phyloP scores from a whole-genome alignment of 2,113 vertebrate species.

The Tonatia bakeri region DNA sequence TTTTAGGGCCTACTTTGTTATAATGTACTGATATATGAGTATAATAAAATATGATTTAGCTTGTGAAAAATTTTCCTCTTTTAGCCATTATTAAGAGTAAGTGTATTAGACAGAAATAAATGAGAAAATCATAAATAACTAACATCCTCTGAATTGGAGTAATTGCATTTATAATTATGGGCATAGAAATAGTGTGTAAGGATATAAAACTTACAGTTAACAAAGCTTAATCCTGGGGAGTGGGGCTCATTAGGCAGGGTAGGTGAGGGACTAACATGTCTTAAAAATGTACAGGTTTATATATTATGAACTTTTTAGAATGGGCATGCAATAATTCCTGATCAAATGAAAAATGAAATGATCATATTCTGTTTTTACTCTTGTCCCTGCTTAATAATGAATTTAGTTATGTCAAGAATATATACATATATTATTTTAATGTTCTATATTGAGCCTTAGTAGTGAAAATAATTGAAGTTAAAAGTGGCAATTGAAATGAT shows the following conservation, averaged over 20 bases:
- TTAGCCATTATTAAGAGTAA: not conserved
- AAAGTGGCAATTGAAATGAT: not conserved
- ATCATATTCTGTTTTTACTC: not conserved
- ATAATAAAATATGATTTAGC: not conserved
- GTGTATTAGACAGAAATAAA: not conserved
- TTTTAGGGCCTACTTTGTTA: not conserved
- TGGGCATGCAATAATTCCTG: not conserved
- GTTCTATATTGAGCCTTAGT: not conserved
- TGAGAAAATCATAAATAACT: not conserved
- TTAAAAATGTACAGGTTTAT: not conserved
- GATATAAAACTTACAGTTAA: not conserved
- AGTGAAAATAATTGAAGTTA: not conserved
- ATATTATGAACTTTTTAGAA: not conserved
- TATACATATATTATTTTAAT: not conserved
- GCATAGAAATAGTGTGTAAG: not conserved
- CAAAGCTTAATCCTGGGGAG: not conserved
- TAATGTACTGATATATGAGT: not conserved
- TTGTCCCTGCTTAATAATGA: not conserved
- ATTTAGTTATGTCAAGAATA: not conserved
- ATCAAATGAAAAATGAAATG: not conserved
- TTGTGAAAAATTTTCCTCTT: not conserved
- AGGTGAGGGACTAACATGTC: accelerated
- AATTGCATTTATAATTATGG: not conserved
- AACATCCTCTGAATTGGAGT: not conserved
- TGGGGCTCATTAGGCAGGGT: accelerated